phyloP scores from a whole-genome alignment of 2,113 vertebrate species.

The Upupa epops region DNA sequence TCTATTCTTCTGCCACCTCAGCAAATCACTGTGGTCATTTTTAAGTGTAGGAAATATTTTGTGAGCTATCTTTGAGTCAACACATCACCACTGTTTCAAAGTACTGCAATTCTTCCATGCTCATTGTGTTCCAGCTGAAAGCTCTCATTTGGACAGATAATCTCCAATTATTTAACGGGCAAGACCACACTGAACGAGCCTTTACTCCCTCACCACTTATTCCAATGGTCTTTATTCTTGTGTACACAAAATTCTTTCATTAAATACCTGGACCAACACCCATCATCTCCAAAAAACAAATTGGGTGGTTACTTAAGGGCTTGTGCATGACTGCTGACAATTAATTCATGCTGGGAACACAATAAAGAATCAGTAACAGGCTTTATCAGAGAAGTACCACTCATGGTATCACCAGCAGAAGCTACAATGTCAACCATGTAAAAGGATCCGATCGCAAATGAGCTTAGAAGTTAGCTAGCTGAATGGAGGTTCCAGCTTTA shows the following conservation, averaged over 20 bases:
- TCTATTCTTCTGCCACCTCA: not conserved
- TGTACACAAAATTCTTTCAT: not conserved
- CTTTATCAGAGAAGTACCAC: not conserved
- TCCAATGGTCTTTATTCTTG: not conserved
- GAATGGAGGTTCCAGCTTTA: not conserved
- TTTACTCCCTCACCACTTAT: not conserved
- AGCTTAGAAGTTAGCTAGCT: not conserved
- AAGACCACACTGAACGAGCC: not conserved
- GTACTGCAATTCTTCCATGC: not conserved
- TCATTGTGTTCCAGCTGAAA: not conserved
- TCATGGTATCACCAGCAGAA: not conserved
- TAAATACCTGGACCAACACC: not conserved
- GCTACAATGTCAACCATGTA: fast-evolving
- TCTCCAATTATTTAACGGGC: not conserved
- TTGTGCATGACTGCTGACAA: not conserved
- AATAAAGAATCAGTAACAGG: not conserved
- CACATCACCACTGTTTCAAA: not conserved
- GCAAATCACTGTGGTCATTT: not conserved
- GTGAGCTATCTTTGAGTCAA: not conserved
- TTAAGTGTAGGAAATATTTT: not conserved
- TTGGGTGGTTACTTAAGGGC: not conserved
- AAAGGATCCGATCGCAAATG: not conserved
- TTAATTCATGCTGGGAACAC: not conserved
- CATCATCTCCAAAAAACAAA: not conserved
- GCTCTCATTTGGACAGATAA: not conserved